These are phyloP conservation scores for Lacerta bilineata DNA, from an alignment of 2,797 vertebrate species.

Conservation along the genomic window DNA sequence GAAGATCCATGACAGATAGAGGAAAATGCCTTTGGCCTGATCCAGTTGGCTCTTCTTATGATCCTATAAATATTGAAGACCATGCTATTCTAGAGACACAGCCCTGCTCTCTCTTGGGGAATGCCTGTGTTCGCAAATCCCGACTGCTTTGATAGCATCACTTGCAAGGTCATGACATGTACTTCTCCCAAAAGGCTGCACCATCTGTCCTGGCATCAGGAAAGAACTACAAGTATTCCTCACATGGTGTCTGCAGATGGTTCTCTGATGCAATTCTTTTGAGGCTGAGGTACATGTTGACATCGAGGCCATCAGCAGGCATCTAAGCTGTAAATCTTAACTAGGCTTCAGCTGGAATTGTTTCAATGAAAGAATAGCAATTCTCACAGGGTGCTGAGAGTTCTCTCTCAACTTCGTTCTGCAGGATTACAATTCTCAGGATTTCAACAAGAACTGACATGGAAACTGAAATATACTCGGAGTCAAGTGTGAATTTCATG, in stretches of 20 bases:
- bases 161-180: neutral
- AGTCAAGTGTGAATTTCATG: too few relatives aligned
- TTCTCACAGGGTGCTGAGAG: neutral
- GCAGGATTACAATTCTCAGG: neutral
- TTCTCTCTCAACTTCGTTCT: neutral
- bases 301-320: neutral
- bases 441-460: neutral
- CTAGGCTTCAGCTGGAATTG: neutral
- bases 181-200: neutral
- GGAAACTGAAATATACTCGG: neutral
- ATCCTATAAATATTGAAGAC: neutral
- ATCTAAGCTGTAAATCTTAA: neutral
- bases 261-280: neutral
- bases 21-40: too few relatives aligned
- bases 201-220: neutral
- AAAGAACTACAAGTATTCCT: neutral
- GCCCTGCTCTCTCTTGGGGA: neutral
- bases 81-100: neutral
- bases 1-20: too few relatives aligned
- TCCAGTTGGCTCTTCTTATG: too few relatives aligned
- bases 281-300: neutral
- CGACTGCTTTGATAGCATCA: neutral
- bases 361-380: neutral
- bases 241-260: neutral
- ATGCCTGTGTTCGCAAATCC: neutral